Evolutionary conservation across 2,888 invertebrate genomes (phyloP).

Genomic region (Hirtodrosophila histrioides): DNA sequence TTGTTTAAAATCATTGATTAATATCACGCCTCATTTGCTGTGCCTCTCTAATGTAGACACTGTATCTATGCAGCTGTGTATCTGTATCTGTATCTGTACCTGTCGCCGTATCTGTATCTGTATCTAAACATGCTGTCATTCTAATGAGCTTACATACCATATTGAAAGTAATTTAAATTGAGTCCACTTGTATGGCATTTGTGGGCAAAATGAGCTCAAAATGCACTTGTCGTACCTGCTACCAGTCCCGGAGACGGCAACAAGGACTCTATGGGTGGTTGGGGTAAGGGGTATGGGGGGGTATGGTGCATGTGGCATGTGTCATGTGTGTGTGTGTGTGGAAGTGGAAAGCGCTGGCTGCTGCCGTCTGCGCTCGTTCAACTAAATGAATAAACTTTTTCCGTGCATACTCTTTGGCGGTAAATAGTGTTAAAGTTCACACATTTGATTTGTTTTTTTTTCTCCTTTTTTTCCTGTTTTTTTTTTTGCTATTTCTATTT

Average conservation of each 20-base stretch:
- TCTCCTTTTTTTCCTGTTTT: conserved; percentile 45
- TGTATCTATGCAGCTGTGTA: neutral
- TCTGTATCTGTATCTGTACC: conserved; percentile 12
- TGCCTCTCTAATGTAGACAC: conserved; percentile 4
- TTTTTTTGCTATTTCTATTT: conserved; percentile 42
- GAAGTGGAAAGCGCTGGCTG: conserved; percentile 35
- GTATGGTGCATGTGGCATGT: conserved; percentile 6
- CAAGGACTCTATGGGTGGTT: neutral
- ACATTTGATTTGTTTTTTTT: conserved; percentile 74
- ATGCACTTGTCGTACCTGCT: conserved; percentile 43
- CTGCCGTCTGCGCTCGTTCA: conserved; percentile 70
- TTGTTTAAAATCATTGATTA: conserved; percentile 54
- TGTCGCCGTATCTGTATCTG: conserved; percentile 16
- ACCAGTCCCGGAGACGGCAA: neutral
- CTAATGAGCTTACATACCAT: conserved; percentile 64
- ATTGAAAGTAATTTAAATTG: conserved; percentile 72
- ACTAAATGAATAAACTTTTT: conserved; percentile 79
- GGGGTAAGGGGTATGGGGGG: neutral
- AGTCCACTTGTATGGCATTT: conserved; percentile 52
- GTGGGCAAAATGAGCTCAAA: conserved; percentile 65
- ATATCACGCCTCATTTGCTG: conserved; percentile 53
- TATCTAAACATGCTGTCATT: conserved; percentile 42
- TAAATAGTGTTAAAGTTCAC: conserved; percentile 81
- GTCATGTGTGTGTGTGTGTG: conserved; percentile 16
- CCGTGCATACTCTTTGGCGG: conserved; percentile 76